Percentiles rank a stretch among this genome's conserved stretches.
phyloP scores from a whole-genome alignment of 2,888 invertebrate genomes.

The Coelinius sp. region DNA sequence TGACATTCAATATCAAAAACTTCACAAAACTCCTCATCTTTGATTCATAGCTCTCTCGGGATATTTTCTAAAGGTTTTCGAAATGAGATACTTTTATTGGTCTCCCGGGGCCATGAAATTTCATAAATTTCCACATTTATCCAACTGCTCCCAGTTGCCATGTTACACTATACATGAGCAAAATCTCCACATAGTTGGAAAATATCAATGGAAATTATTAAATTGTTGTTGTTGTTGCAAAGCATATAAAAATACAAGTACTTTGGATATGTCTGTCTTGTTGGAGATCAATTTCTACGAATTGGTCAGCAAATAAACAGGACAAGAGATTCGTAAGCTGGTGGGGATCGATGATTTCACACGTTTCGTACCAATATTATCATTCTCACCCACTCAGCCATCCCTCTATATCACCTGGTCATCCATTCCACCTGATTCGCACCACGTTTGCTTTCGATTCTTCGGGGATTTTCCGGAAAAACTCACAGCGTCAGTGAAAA shows the following conservation, averaged over 20 bases:
- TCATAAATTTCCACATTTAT: neutral
- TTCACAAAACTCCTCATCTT: neutral
- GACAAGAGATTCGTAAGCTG: conserved; percentile 14
- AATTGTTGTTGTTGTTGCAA: neutral
- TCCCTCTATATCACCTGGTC: neutral
- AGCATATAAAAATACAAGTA: neutral
- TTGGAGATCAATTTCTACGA: conserved; percentile 5
- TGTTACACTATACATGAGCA: neutral
- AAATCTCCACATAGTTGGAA: neutral
- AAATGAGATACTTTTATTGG: conserved; percentile 6
- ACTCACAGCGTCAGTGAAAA: conserved; percentile 13
- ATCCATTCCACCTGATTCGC: neutral
- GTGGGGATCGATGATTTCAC: conserved; percentile 22
- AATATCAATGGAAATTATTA: neutral
- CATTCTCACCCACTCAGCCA: neutral
- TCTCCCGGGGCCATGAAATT: neutral
- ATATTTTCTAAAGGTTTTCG: conserved; percentile 4
- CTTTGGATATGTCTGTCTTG: neutral
- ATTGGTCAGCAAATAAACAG: neutral
- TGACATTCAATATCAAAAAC: neutral
- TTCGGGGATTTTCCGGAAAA: conserved; percentile 14
- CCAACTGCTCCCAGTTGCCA: neutral
- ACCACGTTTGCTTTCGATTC: neutral
- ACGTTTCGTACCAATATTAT: conserved; percentile 3
- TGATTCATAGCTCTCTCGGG: conserved; percentile 6